These are phyloP conservation scores for Rhinoraja longicauda DNA, from an alignment of 2,797 vertebrate genomes.

Conservation along the genomic window DNA sequence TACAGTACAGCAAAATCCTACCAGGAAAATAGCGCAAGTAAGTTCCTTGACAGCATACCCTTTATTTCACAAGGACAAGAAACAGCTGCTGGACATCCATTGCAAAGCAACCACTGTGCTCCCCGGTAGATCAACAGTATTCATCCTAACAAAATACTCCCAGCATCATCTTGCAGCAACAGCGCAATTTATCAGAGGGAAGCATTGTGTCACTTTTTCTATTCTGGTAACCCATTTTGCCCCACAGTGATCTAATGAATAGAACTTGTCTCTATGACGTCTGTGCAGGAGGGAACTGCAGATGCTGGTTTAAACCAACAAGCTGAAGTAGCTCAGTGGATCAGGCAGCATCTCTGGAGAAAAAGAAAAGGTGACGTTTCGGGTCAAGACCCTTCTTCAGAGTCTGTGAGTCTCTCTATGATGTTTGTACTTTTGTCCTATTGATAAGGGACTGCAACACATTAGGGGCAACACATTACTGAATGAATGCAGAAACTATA, in stretches of 20 bases:
- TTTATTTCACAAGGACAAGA: neutral
- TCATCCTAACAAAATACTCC: neutral
- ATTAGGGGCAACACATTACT: neutral
- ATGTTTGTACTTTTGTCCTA: too few species aligned
- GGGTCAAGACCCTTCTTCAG: too few species aligned
- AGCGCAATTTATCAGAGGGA: constrained; percentile 8
- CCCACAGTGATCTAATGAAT: neutral
- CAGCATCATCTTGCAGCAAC: neutral
- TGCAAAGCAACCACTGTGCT: neutral
- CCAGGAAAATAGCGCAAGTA: neutral
- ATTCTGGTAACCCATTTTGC: neutral
- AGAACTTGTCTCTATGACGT: neutral
- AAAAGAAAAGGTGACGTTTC: too few species aligned
- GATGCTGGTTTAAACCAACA: too few species aligned
- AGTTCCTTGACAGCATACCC: neutral
- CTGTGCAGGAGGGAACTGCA: too few species aligned
- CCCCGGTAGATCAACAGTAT: neutral
- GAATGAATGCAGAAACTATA: neutral
- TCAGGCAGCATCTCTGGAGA: too few species aligned
- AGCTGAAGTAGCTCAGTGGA: too few species aligned
- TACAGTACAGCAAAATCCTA: neutral
- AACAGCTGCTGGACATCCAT: neutral
- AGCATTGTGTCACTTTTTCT: neutral
- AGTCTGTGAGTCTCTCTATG: too few species aligned
- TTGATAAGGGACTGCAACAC: too few species aligned